Conservation (phyloP, 1,140 invertebrate genomes). For the Calosoma granatense region DNA sequence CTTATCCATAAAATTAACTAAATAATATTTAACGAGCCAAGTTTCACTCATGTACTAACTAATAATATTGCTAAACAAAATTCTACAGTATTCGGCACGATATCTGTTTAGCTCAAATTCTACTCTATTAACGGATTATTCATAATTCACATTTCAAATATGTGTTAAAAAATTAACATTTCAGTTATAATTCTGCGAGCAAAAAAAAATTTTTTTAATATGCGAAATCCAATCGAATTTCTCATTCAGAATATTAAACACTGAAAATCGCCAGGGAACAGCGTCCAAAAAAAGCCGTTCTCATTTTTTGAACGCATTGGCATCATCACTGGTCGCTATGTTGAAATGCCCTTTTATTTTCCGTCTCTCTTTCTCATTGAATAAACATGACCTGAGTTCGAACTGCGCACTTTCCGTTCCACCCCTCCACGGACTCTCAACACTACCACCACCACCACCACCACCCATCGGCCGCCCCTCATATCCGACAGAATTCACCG, state of each 20-base stretch:
- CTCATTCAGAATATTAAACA: conserved; percentile 2
- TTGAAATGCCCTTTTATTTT: neutral
- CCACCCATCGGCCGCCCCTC: neutral
- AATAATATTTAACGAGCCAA: too few species aligned
- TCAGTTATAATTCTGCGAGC: too few species aligned
- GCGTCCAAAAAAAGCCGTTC: neutral
- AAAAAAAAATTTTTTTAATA: neutral
- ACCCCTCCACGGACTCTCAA: neutral
- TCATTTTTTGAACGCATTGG: neutral
- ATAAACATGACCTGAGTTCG: conserved; percentile 6
- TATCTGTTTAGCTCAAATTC: too few species aligned
- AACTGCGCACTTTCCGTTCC: neutral
- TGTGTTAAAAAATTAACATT: neutral
- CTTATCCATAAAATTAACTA: too few species aligned
- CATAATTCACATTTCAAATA: neutral
- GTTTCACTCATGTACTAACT: too few species aligned
- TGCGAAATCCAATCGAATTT: neutral
- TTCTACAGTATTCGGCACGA: too few species aligned
- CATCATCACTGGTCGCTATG: neutral
- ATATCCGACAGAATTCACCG: neutral
- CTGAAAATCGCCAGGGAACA: neutral
- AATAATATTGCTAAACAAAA: too few species aligned
- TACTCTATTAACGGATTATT: too few species aligned
- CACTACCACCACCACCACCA: neutral
- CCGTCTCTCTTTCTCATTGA: neutral